Conservation (phyloP, 1,140 invertebrate species). For the Drosophila pruinosa region DNA sequence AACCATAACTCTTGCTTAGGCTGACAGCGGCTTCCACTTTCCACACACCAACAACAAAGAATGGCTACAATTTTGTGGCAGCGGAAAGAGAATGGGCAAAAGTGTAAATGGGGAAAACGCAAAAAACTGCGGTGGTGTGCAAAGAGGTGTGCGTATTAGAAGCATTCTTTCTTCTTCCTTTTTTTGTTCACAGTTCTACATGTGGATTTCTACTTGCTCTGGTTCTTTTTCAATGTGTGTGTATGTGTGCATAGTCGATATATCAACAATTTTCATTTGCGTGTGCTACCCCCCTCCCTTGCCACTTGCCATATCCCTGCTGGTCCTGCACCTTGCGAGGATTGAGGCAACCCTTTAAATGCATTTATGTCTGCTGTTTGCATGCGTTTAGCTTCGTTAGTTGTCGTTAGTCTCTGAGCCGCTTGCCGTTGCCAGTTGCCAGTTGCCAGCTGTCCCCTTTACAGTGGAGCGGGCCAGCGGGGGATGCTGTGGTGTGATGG, state of each 20-base stretch:
- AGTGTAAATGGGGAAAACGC: background rate
- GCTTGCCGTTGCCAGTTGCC: constrained; percentile 34
- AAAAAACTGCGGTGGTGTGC: background rate
- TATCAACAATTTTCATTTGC: constrained; percentile 42
- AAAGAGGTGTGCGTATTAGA: constrained; percentile 30
- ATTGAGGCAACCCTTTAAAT: constrained; percentile 19
- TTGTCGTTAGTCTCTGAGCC: constrained; percentile 58
- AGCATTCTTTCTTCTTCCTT: background rate
- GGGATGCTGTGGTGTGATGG: background rate
- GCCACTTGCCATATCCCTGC: background rate
- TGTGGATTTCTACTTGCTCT: background rate
- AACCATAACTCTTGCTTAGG: constrained; percentile 24
- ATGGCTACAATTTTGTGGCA: constrained; percentile 11
- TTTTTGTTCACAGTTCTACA: background rate
- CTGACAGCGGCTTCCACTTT: background rate
- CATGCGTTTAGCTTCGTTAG: constrained; percentile 71
- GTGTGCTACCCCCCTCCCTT: background rate
- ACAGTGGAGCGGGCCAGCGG: no score
- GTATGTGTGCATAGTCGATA: constrained; percentile 34
- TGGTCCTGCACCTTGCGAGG: background rate
- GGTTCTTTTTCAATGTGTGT: background rate
- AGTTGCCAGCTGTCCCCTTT: constrained; percentile 31
- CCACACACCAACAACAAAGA: background rate
- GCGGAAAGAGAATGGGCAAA: background rate
- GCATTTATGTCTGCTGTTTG: constrained; percentile 62